Percentiles rank a stretch among this genome's conserved stretches.
These are phyloP conservation scores for Bubalus kerabau DNA, from an alignment of 2,113 vertebrate genomes.

Conservation along the genomic window DNA sequence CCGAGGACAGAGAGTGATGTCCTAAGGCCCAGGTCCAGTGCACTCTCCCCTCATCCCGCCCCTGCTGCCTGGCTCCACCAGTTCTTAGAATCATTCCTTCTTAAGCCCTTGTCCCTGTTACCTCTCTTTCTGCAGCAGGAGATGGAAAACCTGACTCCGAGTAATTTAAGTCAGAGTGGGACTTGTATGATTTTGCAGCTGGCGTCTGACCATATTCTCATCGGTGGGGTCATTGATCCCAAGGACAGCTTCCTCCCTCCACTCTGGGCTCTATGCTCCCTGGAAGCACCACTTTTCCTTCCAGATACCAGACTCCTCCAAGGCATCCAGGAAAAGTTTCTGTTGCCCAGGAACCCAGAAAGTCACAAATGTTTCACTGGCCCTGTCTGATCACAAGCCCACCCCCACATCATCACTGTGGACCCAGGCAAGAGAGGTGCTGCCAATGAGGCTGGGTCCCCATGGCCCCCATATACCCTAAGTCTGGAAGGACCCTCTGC, in stretches of 20 bases:
- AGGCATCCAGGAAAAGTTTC: neutral
- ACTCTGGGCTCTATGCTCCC: neutral
- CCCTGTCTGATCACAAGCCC: fast-evolving
- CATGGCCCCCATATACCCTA: fast-evolving
- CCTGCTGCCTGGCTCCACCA: fast-evolving
- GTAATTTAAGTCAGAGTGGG: fast-evolving
- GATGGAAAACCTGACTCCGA: fast-evolving
- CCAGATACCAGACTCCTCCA: neutral
- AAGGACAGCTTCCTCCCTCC: neutral
- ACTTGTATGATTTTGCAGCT: neutral
- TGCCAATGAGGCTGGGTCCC: fast-evolving
- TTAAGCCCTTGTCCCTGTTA: fast-evolving
- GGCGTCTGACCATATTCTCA: neutral
- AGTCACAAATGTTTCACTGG: fast-evolving
- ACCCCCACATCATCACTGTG: fast-evolving
- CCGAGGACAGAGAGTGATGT: fast-evolving
- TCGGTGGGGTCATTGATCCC: neutral
- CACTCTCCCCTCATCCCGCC: fast-evolving
- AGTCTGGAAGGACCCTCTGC: fast-evolving
- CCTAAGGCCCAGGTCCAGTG: fast-evolving
- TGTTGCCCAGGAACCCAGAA: neutral
- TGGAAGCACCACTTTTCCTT: fast-evolving
- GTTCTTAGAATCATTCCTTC: fast-evolving
- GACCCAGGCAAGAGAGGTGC: neutral
- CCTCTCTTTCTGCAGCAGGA: neutral